Evolutionary conservation across 2,888 invertebrate genomes (phyloP).

Genomic region (Vandiemenella viatica): DNA sequence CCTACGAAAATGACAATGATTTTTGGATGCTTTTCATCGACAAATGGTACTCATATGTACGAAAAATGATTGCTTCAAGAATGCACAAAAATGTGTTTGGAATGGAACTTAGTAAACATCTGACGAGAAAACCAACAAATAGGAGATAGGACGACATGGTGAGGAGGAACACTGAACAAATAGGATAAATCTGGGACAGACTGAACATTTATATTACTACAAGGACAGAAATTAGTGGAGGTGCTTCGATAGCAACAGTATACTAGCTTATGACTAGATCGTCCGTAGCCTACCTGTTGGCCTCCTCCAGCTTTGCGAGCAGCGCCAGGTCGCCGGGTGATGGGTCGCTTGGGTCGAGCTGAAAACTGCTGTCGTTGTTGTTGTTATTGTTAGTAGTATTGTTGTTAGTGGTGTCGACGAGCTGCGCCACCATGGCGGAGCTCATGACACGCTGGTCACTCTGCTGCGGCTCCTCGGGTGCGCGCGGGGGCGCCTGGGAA

Average conservation of each 20-base stretch:
- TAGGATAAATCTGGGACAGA: too few relatives aligned
- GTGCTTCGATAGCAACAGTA: background rate
- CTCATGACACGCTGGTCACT: constrained; percentile 13
- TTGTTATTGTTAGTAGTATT: constrained; percentile 16
- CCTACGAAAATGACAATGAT: too few relatives aligned
- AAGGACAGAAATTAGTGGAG: background rate
- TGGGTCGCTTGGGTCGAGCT: constrained; percentile 13
- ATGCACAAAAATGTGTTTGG: too few relatives aligned
- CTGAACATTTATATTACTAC: too few relatives aligned
- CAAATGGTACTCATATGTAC: too few relatives aligned
- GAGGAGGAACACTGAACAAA: too few relatives aligned
- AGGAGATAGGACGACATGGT: too few relatives aligned
- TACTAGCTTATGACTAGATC: too few relatives aligned
- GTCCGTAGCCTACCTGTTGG: constrained; percentile 67
- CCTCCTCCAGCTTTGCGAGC: constrained; percentile 89
- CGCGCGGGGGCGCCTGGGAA: background rate
- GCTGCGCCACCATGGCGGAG: constrained; percentile 18
- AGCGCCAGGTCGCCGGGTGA: constrained; percentile 66
- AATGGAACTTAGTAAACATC: too few relatives aligned
- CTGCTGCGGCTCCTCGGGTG: background rate
- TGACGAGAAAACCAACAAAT: too few relatives aligned
- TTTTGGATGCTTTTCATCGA: too few relatives aligned
- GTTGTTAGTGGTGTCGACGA: background rate
- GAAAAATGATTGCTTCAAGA: too few relatives aligned
- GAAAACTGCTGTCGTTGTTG: constrained; percentile 10